Evolutionary conservation across 1,140 invertebrate genomes (phyloP).

Genomic region (Tetragonula clypearis): DNA sequence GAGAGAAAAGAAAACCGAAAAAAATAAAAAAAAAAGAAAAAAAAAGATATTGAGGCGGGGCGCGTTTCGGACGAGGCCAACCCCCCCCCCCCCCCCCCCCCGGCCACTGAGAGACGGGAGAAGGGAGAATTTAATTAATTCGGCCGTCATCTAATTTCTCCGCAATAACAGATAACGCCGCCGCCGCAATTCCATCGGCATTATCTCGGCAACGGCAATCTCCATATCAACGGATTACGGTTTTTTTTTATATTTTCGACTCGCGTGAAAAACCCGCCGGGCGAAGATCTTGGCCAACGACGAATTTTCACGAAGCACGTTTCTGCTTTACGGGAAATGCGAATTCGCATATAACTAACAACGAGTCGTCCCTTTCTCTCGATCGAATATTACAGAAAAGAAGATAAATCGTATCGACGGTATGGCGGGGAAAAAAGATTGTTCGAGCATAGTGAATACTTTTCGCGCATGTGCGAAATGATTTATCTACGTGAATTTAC

Average conservation of each 20-base stretch:
- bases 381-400: too few relatives aligned
- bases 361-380: too few relatives aligned
- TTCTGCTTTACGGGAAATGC: neutral
- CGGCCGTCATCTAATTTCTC: constrained; percentile 35
- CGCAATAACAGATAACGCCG: constrained; percentile 37
- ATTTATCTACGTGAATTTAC: too few relatives aligned
- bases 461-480: too few relatives aligned
- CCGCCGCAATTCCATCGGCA: constrained; percentile 11
- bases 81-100: too few relatives aligned
- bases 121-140: constrained; percentile 39
- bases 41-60: neutral
- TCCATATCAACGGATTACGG: constrained; percentile 32
- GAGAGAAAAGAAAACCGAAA: too few relatives aligned
- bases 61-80: neutral
- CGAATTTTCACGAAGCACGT: neutral
- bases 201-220: constrained; percentile 14
- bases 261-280: neutral
- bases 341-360: too few relatives aligned
- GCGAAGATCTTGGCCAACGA: neutral
- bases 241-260: constrained; percentile 12
- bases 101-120: neutral
- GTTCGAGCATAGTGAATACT: too few relatives aligned
- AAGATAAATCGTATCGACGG: too few relatives aligned
- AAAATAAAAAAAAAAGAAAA: too few relatives aligned
- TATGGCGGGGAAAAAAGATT: too few relatives aligned